These are phyloP conservation scores for Armadillidium nasatum DNA, from an alignment of 1,140 invertebrate species.

Conservation along the genomic window DNA sequence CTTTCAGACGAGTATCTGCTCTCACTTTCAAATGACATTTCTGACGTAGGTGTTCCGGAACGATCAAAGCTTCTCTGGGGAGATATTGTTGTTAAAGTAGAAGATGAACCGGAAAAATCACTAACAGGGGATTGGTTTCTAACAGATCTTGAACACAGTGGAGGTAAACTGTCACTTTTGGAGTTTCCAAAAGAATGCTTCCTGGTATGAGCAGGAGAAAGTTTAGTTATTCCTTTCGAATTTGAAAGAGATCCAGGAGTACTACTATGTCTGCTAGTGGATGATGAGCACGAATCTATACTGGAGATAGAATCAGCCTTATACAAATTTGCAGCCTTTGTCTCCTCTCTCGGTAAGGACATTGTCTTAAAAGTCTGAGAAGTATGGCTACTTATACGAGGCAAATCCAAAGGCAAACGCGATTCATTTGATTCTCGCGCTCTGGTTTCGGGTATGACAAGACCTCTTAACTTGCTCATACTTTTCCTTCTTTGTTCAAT, in stretches of 20 bases:
- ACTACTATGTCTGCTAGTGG: slow-evolving; percentile 49
- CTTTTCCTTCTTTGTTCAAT: slow-evolving; percentile 73
- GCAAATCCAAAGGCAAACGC: slow-evolving; percentile 60
- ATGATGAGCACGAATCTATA: slow-evolving; percentile 46
- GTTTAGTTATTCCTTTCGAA: slow-evolving; percentile 61
- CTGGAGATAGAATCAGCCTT: slow-evolving; percentile 43
- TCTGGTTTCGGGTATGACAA: slow-evolving; percentile 71
- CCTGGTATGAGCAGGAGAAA: slow-evolving; percentile 75
- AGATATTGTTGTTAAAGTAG: not conserved
- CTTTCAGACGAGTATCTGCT: slow-evolving; percentile 1
- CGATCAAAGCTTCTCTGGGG: slow-evolving; percentile 30
- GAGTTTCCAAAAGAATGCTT: slow-evolving; percentile 64
- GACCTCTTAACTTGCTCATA: slow-evolving; percentile 73
- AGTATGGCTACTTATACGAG: slow-evolving; percentile 69
- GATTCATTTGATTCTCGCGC: slow-evolving; percentile 25
- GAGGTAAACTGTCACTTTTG: slow-evolving; percentile 47
- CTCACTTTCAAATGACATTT: slow-evolving; percentile 34
- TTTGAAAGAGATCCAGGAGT: slow-evolving; percentile 34
- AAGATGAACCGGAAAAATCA: slow-evolving; percentile 28
- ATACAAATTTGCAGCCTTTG: slow-evolving; percentile 34
- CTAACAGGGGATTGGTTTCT: slow-evolving; percentile 32
- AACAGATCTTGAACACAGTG: slow-evolving; percentile 30
- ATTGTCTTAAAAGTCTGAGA: slow-evolving; percentile 47
- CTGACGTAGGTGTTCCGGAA: slow-evolving; percentile 32
- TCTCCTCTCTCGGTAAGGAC: slow-evolving; percentile 50